phyloP scores from a whole-genome alignment of 1,140 invertebrate species.

The Drosophila paulistorum region DNA sequence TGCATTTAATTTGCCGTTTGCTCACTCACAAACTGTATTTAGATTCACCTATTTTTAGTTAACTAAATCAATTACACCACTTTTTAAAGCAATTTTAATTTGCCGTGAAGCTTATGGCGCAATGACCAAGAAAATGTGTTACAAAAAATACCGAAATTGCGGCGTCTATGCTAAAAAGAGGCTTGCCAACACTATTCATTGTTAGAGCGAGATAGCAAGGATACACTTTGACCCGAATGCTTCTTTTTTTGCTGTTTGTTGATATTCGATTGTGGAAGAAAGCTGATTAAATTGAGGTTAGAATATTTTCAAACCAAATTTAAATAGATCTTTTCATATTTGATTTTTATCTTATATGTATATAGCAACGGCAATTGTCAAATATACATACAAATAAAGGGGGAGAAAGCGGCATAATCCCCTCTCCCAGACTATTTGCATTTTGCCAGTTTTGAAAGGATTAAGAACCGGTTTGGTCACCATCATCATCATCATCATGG shows the following conservation, averaged over 20 bases:
- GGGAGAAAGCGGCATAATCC: conserved; percentile 1
- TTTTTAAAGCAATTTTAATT: background rate
- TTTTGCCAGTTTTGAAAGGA: conserved; percentile 52
- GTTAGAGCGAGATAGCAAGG: conserved; percentile 4
- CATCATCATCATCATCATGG: background rate
- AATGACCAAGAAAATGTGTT: background rate
- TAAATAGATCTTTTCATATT: conserved; percentile 1
- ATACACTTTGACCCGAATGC: background rate
- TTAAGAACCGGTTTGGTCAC: conserved; percentile 48
- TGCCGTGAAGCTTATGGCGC: background rate
- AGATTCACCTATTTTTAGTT: background rate
- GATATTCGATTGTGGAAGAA: background rate
- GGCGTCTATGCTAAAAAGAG: background rate
- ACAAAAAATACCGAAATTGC: background rate
- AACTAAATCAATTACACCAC: background rate
- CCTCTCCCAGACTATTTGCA: conserved; percentile 43
- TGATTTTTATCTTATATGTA: background rate
- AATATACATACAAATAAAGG: background rate
- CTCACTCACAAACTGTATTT: background rate
- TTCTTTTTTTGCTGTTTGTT: background rate
- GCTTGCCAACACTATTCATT: background rate
- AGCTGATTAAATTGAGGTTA: conserved; percentile 8
- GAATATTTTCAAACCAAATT: background rate
- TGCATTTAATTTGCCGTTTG: background rate
- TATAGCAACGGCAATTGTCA: background rate